phyloP scores from a whole-genome alignment of 30 jellyfish, hydroid and myxozoan species.

The Aurelia aurita complex sp. Pacific region DNA sequence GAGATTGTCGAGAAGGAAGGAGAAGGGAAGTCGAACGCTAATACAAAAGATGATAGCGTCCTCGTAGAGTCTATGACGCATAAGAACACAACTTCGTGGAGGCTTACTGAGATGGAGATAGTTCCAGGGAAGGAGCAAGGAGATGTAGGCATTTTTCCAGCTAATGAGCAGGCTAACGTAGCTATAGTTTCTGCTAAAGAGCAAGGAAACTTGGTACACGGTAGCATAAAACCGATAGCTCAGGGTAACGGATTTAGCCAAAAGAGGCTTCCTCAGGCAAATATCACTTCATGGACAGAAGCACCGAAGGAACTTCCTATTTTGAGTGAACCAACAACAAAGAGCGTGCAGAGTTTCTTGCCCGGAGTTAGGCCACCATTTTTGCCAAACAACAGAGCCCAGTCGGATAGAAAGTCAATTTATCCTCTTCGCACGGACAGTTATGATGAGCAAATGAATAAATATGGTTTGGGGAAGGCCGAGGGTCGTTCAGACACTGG shows the following conservation, averaged over 20 bases:
- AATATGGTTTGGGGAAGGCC: not conserved
- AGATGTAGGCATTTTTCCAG: not conserved
- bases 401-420: not conserved
- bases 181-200: too few relatives aligned
- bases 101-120: not conserved
- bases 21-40: slow-evolving; percentile 10
- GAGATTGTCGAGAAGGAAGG: not conserved
- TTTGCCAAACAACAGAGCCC: not conserved
- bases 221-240: too few relatives aligned
- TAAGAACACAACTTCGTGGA: slow-evolving; percentile 4
- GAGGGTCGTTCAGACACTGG: not conserved
- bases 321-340: slow-evolving; percentile 54
- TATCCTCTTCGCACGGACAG: slow-evolving; percentile 43
- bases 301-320: slow-evolving; percentile 44
- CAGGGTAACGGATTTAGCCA: not conserved
- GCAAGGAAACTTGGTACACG: too few relatives aligned
- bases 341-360: slow-evolving; percentile 53
- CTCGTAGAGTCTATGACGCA: slow-evolving; percentile 35
- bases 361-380: slow-evolving; percentile 48
- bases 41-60: slow-evolving; percentile 21
- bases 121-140: not conserved
- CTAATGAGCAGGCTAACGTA: too few relatives aligned
- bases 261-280: not conserved
- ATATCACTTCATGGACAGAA: slow-evolving; percentile 14
- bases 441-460: slow-evolving; percentile 14